Evolutionary conservation across 1,140 invertebrate species (phyloP).

Genomic region (Brachystomella parvula): DNA sequence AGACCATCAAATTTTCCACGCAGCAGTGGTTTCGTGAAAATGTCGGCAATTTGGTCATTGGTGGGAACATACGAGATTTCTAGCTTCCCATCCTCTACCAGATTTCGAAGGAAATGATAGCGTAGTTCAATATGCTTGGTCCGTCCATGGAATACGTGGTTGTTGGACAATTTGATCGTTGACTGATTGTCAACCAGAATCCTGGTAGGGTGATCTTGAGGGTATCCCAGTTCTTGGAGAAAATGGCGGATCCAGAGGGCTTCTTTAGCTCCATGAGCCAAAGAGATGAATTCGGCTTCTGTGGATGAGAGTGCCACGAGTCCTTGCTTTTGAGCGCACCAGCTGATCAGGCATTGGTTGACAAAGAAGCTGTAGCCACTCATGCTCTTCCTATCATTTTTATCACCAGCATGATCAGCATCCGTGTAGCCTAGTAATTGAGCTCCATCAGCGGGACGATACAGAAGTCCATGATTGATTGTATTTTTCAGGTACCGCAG

Average conservation of each 20-base stretch:
- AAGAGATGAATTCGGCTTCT: conserved; percentile 42
- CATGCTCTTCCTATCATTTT: conserved; percentile 29
- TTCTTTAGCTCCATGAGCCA: conserved; percentile 41
- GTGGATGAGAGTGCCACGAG: conserved; percentile 40
- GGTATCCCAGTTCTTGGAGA: not conserved
- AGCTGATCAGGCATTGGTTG: conserved; percentile 37
- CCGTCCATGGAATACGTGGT: conserved; percentile 40
- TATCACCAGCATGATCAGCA: conserved; percentile 32
- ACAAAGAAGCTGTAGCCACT: conserved; percentile 40
- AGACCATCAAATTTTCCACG: not conserved
- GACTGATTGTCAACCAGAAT: conserved; percentile 37
- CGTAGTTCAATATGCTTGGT: conserved; percentile 43
- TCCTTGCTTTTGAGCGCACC: conserved; percentile 40
- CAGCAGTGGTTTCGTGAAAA: conserved; percentile 33
- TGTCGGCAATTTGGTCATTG: conserved; percentile 40
- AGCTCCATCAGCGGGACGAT: not conserved
- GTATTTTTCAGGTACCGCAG: conserved; percentile 38
- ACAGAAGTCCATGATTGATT: conserved; percentile 21
- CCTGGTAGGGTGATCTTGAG: not conserved
- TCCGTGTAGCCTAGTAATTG: conserved; percentile 16
- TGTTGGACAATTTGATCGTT: conserved; percentile 37
- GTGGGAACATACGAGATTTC: conserved; percentile 18
- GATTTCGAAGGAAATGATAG: conserved; percentile 40
- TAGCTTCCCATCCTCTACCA: conserved; percentile 13
- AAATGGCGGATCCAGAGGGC: conserved; percentile 38